Base-by-base conservation (phyloP, 2,888 invertebrate genomes). In the Luperina nickerlii region DNA sequence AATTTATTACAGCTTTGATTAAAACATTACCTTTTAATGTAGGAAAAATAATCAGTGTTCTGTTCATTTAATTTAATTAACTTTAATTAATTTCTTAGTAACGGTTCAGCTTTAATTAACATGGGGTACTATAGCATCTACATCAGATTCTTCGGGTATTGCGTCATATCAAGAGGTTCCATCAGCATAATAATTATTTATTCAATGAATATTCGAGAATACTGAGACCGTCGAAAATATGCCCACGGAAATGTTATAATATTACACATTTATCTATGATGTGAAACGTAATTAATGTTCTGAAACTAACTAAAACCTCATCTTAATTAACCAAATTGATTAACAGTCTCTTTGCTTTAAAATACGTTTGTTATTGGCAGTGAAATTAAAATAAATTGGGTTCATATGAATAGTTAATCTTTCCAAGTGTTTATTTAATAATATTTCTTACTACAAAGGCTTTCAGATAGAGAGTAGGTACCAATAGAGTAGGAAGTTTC, bases 181-280 rank as follows among this genome's bases (percentile, higher is more conserved):
- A 66, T 70, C 51, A 74, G 74, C 69, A 70, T 73, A 84, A 84
- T 78, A 75, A 75, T 54, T 70, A 78, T 75, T 75, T 75, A 83
- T 79, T 84, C 69, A 83, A 78, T 70, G 69, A 84, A 78, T 75
- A 72, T 74, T 66, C 45, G 32, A 68, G 74, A 66, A 78, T 60
- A 60, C 63, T 45, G 76, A 66, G 48, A 18, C 54, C 54, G 20
- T 63, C 62, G n/a, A 48, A 73, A 78, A 78, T 74, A 74, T 18
- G 48, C 42, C 48, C 7, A 60, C 69, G 62, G 57, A 74, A 83
- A 86, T 74, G 18, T 60, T 74, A 48, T 38, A 71, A 63, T 73
- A 66, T 66, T n/a, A 67, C 9, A 65, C n/a, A 78, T 38, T 78
- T 72, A 75, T 74, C 67, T 84, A 74, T 72, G 70, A 74, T 68